Percentiles rank a stretch among this genome's conserved stretches.
Evolutionary conservation across 2,888 invertebrate genomes (phyloP).

Genomic region (Oscheius sp.): DNA sequence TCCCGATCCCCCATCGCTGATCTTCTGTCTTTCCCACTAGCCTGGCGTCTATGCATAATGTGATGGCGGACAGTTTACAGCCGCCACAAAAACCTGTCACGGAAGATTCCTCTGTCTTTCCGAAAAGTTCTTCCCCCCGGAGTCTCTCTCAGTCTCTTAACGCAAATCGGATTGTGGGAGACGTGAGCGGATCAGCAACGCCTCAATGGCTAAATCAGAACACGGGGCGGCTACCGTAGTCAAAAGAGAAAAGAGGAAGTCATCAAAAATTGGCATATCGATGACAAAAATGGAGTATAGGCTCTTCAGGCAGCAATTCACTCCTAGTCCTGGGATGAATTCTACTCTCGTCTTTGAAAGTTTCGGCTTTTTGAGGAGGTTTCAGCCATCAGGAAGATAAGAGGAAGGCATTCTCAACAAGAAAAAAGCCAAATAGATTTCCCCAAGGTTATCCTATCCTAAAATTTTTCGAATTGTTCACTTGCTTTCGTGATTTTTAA

Average conservation of each 20-base stretch:
- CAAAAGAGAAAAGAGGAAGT: not conserved
- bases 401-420: not conserved
- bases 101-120: constrained; percentile 12
- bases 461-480: too few species aligned
- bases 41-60: constrained; percentile 15
- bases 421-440: too few species aligned
- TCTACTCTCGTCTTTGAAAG: not conserved
- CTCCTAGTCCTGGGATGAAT: too few species aligned
- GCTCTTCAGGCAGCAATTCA: too few species aligned
- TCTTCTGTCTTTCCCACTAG: not conserved
- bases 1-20: too few species aligned
- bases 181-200: constrained; percentile 25
- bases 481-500: too few species aligned
- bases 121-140: not conserved
- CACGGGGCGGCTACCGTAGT: constrained; percentile 26
- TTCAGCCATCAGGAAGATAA: too few species aligned
- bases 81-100: constrained; percentile 25
- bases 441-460: too few species aligned
- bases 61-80: constrained; percentile 24
- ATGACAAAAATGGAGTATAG: not conserved
- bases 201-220: constrained; percentile 24
- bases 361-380: too few species aligned
- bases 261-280: not conserved
- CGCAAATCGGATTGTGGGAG: constrained; percentile 18
- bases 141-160: not conserved